Base-by-base conservation (phyloP, 2,113 vertebrate genomes). In the Ramphastos sulfuratus region DNA sequence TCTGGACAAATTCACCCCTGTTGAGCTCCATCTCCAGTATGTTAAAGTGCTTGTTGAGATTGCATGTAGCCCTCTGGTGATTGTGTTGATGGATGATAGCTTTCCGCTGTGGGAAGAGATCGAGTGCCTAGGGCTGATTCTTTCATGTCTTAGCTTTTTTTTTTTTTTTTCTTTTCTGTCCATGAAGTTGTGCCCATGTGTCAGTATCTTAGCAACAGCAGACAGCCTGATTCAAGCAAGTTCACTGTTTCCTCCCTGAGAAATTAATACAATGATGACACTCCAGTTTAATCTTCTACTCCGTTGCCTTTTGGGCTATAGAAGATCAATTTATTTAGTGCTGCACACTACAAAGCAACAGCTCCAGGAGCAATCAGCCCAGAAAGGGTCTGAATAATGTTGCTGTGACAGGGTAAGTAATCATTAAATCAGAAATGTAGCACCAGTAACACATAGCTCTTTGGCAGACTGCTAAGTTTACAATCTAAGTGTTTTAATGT, bases 121-220 rank as follows among this genome's bases (percentile, higher is more conserved):
- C 15, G 3, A 87, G 28, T 0, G 72, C 94, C 82, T 75, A 35
- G 52, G 79, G 94, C 90, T 78, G 72, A 75, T 83, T 81, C 58
- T 88, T 90, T 74, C 85, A 92, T 31, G 44, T 44, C 39, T 93
- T 23, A 28, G 24, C 23, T 21, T 27, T 48, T n/a, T 28, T 85
- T 27, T 52, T 86, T 82, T 78, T 58, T 21, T 50, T 9, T 52
- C 85, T 82, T 24, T 48, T 75, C 52, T 72, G 30, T 74, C 52
- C 65, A 81, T 14, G 39, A 81, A 50, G 79, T 75, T 94, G 91
- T 92, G 72, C 83, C 87, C 94, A 75, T 71, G 48, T 71, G 81
- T 31, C 82, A 67, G 91, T 94, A 92, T 87, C 91, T 82, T 92
- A 94, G 95, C 91, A 96, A 95, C 91, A 7, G 61, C 70, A 94